Evolutionary conservation across 64 coral and sea anemone genomes (phyloP).

Genomic region (Orbicella faveolata): DNA sequence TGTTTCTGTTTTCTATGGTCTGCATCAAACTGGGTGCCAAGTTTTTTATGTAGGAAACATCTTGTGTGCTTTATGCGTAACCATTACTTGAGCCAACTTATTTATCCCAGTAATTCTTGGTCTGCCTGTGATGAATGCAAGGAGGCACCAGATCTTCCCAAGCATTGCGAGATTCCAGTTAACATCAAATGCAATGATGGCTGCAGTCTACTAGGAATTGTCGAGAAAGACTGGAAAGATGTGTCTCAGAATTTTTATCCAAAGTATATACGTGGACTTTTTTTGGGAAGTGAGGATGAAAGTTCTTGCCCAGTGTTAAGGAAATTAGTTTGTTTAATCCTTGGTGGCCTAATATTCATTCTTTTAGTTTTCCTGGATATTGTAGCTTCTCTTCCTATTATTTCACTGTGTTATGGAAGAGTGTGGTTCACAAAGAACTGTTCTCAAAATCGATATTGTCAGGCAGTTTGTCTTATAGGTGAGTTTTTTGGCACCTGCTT

Average conservation of each 20-base stretch:
- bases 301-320: no score
- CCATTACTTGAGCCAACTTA: not conserved
- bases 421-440: not conserved
- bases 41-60: no score
- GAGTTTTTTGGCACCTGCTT: no score
- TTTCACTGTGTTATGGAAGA: not conserved
- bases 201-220: not conserved
- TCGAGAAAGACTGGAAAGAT: no score
- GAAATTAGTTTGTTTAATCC: no score
- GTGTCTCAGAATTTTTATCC: no score
- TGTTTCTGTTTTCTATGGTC: no score
- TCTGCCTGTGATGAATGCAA: slow-evolving; percentile 4
- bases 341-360: not conserved
- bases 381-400: not conserved
- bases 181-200: not conserved
- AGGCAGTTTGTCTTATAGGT: not conserved
- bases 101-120: not conserved
- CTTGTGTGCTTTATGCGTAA: no score
- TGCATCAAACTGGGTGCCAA: no score
- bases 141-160: not conserved
- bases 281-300: no score
- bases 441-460: not conserved
- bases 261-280: no score
- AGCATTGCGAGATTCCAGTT: not conserved
- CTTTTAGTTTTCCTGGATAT: not conserved